A percentile compares a stretch with the other conserved stretches of the same genome.
These are phyloP conservation scores for Coenonympha arcania DNA, from an alignment of 2,888 invertebrate species.

Conservation along the genomic window DNA sequence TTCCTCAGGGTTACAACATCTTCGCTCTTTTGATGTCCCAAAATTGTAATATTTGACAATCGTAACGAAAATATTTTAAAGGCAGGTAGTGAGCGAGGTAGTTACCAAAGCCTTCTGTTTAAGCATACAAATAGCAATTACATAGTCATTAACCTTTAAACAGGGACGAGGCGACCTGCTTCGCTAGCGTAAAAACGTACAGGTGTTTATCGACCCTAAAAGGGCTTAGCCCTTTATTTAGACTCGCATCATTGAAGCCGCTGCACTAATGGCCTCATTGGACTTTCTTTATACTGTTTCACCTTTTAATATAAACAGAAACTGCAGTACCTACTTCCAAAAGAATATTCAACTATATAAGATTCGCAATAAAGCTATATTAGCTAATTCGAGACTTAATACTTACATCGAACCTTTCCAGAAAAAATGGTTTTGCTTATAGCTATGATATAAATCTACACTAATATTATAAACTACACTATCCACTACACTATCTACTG, in stretches of 20 bases:
- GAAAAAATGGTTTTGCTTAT: too few relatives aligned
- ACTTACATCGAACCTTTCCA: too few relatives aligned
- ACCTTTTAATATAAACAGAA: neutral
- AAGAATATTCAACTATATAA: too few relatives aligned
- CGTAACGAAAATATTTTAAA: too few relatives aligned
- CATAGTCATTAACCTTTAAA: slow-evolving; percentile 18
- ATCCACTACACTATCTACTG: too few relatives aligned
- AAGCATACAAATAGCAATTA: slow-evolving; percentile 4
- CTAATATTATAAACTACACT: too few relatives aligned
- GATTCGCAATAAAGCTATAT: too few relatives aligned
- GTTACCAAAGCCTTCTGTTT: neutral
- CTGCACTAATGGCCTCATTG: neutral
- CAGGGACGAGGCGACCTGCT: slow-evolving; percentile 11
- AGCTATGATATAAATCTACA: too few relatives aligned
- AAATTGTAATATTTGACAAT: too few relatives aligned
- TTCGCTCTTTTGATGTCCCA: too few relatives aligned
- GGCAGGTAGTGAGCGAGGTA: neutral
- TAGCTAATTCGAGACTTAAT: too few relatives aligned
- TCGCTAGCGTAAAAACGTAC: slow-evolving; percentile 16
- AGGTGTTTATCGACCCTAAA: slow-evolving; percentile 11
- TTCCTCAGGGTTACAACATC: too few relatives aligned
- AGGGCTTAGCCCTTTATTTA: slow-evolving; percentile 6
- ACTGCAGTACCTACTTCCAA: neutral
- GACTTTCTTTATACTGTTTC: neutral
- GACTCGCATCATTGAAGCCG: neutral